Percentiles rank a stretch among this genome's conserved stretches.
Evolutionary conservation across 2,888 invertebrate species (phyloP).

Genomic region (Leucophenga montana): DNA sequence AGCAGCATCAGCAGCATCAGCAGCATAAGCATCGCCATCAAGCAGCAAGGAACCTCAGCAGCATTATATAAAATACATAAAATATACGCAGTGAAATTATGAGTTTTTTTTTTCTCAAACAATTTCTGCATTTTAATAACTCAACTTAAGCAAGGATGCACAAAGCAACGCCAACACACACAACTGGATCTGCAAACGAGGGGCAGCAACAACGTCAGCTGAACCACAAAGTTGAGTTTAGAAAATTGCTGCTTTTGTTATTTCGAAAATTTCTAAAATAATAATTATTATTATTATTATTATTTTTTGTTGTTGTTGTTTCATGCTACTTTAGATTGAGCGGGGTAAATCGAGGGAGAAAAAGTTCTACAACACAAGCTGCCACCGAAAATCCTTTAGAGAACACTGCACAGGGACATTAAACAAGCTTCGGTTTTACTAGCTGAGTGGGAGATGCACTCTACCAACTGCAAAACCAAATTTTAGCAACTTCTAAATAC

Average conservation of each 20-base stretch:
- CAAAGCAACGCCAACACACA: constrained; percentile 21
- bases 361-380: too few relatives aligned
- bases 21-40: too few relatives aligned
- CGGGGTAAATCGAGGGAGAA: not conserved
- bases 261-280: too few relatives aligned
- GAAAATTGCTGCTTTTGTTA: constrained; percentile 2
- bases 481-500: constrained; percentile 35
- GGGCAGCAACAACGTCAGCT: constrained; percentile 43
- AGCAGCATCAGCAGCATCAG: not conserved
- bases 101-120: too few relatives aligned
- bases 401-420: not conserved
- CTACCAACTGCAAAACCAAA: constrained; percentile 34
- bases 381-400: too few relatives aligned
- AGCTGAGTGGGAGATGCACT: not conserved
- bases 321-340: not conserved
- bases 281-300: too few relatives aligned
- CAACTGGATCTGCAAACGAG: too few relatives aligned
- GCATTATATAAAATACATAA: too few relatives aligned
- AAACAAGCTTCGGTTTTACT: constrained; percentile 6
- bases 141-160: constrained; percentile 1
- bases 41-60: constrained; percentile 9
- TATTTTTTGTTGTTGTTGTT: not conserved
- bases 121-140: too few relatives aligned
- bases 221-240: constrained; percentile 39
- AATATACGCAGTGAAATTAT: too few relatives aligned